Conservation (phyloP, 2,797 vertebrate genomes). For the Coilia nasus region DNA sequence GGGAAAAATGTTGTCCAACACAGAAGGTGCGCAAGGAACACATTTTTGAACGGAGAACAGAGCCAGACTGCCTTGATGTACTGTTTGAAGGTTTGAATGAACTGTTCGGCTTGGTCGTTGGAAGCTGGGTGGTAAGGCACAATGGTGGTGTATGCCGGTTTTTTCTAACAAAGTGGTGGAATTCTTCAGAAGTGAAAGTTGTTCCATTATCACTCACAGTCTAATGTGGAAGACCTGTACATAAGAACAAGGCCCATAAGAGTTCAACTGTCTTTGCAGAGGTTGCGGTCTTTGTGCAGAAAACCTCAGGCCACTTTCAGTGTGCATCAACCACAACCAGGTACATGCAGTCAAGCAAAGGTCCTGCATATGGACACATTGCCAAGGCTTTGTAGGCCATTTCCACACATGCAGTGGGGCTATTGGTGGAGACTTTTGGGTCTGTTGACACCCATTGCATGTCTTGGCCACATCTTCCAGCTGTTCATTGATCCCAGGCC, state of each 20-base stretch:
- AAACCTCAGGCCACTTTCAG: conserved; percentile 60
- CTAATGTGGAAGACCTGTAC: no score
- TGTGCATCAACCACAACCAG: no score
- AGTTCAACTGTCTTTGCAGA: conserved; percentile 51
- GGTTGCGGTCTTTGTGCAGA: conserved; percentile 45
- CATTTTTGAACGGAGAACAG: background rate
- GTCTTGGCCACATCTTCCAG: conserved; percentile 50
- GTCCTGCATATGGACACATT: no score
- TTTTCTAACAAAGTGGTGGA: conserved; percentile 51
- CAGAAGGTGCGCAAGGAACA: background rate
- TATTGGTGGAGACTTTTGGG: conserved; percentile 49
- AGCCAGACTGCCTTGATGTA: conserved; percentile 43
- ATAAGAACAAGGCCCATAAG: background rate
- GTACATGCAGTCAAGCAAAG: no score
- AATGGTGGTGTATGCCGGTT: background rate
- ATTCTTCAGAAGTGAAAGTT: conserved; percentile 21
- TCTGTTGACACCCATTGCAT: conserved; percentile 41
- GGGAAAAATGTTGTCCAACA: conserved; percentile 33
- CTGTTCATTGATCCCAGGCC: conserved; percentile 54
- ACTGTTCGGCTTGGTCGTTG: conserved; percentile 43
- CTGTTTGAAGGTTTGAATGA: conserved; percentile 48
- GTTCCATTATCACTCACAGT: no score
- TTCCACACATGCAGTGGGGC: conserved; percentile 58
- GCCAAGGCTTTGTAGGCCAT: no score
- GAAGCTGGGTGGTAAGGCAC: conserved; percentile 30